A percentile compares a stretch with the other conserved stretches of the same genome.
Evolutionary conservation across 2,888 invertebrate species (phyloP).

Genomic region (Ctena decussata): DNA sequence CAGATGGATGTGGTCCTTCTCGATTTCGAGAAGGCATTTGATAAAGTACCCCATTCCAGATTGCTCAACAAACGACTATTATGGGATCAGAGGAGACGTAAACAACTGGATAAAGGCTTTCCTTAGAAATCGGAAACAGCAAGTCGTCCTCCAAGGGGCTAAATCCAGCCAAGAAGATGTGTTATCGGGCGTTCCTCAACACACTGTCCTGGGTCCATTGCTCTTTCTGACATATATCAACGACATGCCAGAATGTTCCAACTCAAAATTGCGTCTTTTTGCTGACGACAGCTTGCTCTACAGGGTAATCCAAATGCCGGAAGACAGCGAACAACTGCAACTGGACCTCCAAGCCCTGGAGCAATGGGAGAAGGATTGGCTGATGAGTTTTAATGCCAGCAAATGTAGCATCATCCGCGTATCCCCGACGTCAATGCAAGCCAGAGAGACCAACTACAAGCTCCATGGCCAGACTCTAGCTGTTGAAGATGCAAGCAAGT

Average conservation of each 20-base stretch:
- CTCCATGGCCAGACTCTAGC: constrained; percentile 20
- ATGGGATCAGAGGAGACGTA: background rate
- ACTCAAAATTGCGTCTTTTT: constrained; percentile 36
- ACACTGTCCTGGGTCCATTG: constrained; percentile 33
- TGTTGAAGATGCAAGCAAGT: background rate
- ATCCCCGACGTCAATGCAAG: background rate
- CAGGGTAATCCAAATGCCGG: constrained; percentile 10
- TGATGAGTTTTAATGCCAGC: constrained; percentile 19
- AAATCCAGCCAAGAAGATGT: constrained; percentile 15
- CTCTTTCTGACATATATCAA: constrained; percentile 36
- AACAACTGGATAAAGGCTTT: constrained; percentile 47
- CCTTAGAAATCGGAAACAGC: constrained; percentile 15
- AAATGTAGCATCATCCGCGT: constrained; percentile 24
- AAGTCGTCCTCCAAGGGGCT: background rate
- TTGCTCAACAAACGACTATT: background rate
- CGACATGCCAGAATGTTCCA: constrained; percentile 78
- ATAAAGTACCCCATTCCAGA: constrained; percentile 1
- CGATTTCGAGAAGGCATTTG: background rate
- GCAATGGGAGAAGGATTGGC: constrained; percentile 8
- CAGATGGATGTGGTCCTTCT: background rate
- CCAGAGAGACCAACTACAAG: constrained; percentile 1
- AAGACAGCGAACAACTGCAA: constrained; percentile 14
- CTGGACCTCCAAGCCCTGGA: constrained; percentile 21
- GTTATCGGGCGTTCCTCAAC: constrained; percentile 22
- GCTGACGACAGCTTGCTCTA: no score